phyloP scores from a whole-genome alignment of 1,140 invertebrate species.

The Dolichoris vasculosae region DNA sequence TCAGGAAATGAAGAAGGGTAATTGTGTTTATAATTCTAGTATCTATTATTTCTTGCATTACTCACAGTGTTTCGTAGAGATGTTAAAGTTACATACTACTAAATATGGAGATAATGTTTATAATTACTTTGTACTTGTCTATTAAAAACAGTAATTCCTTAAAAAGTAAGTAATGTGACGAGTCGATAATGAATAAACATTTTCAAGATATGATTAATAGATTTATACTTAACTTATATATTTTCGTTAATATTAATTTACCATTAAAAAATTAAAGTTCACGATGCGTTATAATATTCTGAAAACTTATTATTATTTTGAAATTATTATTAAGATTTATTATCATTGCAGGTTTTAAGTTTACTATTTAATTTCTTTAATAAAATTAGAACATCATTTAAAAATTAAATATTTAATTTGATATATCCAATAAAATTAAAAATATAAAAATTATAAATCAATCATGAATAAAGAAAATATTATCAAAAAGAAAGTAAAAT shows the following conservation, averaged over 20 bases:
- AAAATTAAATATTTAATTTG: too few species aligned
- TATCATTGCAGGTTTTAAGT: background rate
- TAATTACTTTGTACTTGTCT: conserved; percentile 39
- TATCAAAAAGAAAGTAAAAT: background rate
- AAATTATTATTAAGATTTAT: background rate
- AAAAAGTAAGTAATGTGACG: conserved; percentile 35
- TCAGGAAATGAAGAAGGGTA: conserved; percentile 24
- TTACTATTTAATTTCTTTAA: too few species aligned
- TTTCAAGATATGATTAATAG: conserved; percentile 33
- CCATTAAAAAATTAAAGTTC: too few species aligned
- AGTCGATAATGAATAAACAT: conserved; percentile 52
- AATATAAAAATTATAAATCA: background rate
- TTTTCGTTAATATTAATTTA: background rate
- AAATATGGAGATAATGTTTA: conserved; percentile 50
- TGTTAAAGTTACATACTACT: conserved; percentile 30
- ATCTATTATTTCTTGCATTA: conserved; percentile 16
- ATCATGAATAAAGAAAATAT: background rate
- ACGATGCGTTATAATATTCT: too few species aligned
- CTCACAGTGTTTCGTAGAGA: conserved; percentile 13
- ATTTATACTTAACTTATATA: conserved; percentile 5
- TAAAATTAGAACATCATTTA: too few species aligned
- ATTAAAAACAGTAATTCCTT: conserved; percentile 32
- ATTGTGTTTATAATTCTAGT: conserved; percentile 23
- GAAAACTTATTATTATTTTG: background rate
- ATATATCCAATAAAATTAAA: background rate